These are phyloP conservation scores for Temnothorax rugatulus DNA, from an alignment of 2,888 invertebrate species.

Conservation along the genomic window DNA sequence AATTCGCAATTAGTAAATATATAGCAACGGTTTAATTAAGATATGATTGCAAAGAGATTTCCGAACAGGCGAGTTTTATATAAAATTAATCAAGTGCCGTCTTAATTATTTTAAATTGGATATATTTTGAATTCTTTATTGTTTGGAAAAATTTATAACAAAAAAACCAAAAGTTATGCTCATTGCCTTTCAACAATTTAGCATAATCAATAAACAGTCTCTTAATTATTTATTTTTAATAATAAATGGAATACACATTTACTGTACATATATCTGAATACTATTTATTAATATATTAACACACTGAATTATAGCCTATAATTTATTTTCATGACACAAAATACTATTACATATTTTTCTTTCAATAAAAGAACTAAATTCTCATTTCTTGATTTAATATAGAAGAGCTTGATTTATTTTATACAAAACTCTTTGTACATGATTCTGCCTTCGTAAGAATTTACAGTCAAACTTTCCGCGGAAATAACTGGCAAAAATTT, in stretches of 20 bases:
- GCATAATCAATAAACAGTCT: not conserved
- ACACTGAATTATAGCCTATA: too few species aligned
- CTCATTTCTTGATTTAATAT: not conserved
- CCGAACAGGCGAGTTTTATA: not conserved
- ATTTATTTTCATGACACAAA: not conserved
- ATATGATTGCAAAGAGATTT: not conserved
- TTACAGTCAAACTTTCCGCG: slow-evolving; percentile 4
- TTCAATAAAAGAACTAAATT: not conserved
- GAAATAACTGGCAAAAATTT: not conserved
- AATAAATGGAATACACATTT: not conserved
- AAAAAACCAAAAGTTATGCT: not conserved
- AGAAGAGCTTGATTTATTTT: not conserved
- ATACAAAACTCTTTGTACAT: not conserved
- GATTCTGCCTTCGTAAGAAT: slow-evolving; percentile 18
- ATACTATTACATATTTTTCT: not conserved
- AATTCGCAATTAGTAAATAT: not conserved
- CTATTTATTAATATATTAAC: not conserved
- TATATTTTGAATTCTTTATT: not conserved
- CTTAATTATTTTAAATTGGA: slow-evolving; percentile 2
- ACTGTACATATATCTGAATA: not conserved
- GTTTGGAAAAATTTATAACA: not conserved
- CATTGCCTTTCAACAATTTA: not conserved
- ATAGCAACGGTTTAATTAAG: not conserved
- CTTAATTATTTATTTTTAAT: not conserved
- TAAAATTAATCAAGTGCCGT: not conserved